Base-by-base conservation (phyloP, 2,888 invertebrate genomes). In the Ectemnius lituratus region DNA sequence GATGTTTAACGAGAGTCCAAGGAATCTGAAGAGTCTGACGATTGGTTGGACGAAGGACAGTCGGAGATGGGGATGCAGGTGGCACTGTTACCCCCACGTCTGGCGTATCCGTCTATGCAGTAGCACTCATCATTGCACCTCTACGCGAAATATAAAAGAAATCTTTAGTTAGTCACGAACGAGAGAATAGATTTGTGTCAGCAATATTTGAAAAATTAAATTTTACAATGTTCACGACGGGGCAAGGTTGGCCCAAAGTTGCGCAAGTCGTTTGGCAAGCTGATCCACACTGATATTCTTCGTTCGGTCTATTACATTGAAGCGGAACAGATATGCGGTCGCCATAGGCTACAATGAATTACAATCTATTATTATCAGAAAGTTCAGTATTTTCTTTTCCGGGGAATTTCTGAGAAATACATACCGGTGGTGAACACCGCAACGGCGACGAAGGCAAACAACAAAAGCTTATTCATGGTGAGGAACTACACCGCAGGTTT, bases 81-180 rank as follows among this genome's bases (percentile, higher is more conserved):
- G 5, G 4, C 37, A 2, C 0, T 0, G 1, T 20, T 27, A 4
- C 6, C 8, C 0, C 13, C 2, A 8, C 62, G 4, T 23, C 81
- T 72, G 4, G 75, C 81, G n/a, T 64, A 81, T 1, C 69, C 73
- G 0, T 20, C 0, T 8, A 20, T 63, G 67, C 81, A 81, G 8
- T 79, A 80, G 37, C 81, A 81, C 0, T 0, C 67, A 1, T 80
- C 70, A 57, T 80, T 81, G 47, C 80, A 81, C 56, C 0, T 67
- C 81, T 81, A 5, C 8, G 27, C 52, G 1, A 61, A 0, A 52
- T 6, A 13, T 11, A 14, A 52, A 14, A 52, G 8, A 52, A 16
- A 16, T 8, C 5, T 37, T 37, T 0, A 1, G 5, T 37, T 37
- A 37, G 37, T 37, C 2, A 37, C 8, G 37, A 37, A 6, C 4